Conservation (phyloP, 2,888 invertebrate species). For the Podabrus alpinus region DNA sequence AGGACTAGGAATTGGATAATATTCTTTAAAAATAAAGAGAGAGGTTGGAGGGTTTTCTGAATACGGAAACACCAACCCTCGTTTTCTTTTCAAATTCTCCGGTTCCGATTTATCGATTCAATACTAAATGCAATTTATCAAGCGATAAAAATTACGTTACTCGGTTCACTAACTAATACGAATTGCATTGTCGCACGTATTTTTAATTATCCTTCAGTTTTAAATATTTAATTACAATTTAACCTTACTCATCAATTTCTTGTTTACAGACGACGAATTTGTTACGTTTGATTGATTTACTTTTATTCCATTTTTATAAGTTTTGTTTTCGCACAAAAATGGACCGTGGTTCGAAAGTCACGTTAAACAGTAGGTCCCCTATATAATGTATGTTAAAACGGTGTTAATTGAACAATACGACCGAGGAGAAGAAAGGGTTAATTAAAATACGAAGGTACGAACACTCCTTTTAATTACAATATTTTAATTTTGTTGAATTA, state of each 20-base stretch:
- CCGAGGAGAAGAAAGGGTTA: background rate
- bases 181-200: conserved; percentile 39
- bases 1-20: background rate
- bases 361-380: too few species aligned
- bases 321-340: too few species aligned
- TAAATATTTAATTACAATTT: conserved; percentile 1
- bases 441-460: background rate
- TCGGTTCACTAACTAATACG: conserved; percentile 44
- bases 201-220: conserved; percentile 2
- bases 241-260: background rate
- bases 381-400: too few species aligned
- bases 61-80: conserved; percentile 12
- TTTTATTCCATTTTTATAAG: too few species aligned
- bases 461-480: background rate
- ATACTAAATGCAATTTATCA: conserved; percentile 47
- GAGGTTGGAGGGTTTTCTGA: background rate
- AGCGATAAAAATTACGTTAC: conserved; percentile 47
- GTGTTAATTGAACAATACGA: background rate
- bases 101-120: conserved; percentile 30
- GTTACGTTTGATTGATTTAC: background rate
- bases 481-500: background rate
- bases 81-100: conserved; percentile 15
- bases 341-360: too few species aligned
- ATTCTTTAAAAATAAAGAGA: conserved; percentile 1
- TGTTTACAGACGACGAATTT: background rate